phyloP scores from a whole-genome alignment of 2,888 invertebrate genomes.

The Aquatica leii region DNA sequence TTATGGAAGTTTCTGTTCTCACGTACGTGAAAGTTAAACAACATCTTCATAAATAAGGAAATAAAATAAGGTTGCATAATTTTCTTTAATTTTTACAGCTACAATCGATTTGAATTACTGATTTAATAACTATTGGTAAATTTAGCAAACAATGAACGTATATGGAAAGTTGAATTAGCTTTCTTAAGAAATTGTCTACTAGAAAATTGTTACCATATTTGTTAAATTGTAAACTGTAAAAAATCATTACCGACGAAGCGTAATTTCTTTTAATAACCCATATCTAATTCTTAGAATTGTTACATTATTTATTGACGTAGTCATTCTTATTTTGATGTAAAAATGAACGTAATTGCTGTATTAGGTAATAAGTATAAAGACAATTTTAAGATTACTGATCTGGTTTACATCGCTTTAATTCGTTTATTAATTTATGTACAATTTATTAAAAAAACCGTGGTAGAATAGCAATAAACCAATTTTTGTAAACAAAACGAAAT shows the following conservation, averaged over 20 bases:
- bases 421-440: no score
- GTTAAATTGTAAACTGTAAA: no score
- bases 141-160: slow-evolving; percentile 6
- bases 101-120: neutral
- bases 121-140: slow-evolving; percentile 5
- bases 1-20: slow-evolving; percentile 1
- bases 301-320: neutral
- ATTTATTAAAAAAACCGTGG: no score
- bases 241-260: neutral
- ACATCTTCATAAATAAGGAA: neutral
- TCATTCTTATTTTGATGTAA: neutral
- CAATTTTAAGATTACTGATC: no score
- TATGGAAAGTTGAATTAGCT: slow-evolving; percentile 3
- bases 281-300: neutral
- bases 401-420: no score
- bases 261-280: neutral
- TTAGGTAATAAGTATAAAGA: no score
- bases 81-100: slow-evolving; percentile 1
- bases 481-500: no score
- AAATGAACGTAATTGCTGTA: no score
- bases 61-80: neutral
- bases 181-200: slow-evolving; percentile 8
- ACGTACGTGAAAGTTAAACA: slow-evolving; percentile 1
- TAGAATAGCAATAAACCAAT: no score
- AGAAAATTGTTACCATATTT: slow-evolving; percentile 12